Base-by-base conservation (phyloP, 2,888 invertebrate species). In the Ethmia dodecea region DNA sequence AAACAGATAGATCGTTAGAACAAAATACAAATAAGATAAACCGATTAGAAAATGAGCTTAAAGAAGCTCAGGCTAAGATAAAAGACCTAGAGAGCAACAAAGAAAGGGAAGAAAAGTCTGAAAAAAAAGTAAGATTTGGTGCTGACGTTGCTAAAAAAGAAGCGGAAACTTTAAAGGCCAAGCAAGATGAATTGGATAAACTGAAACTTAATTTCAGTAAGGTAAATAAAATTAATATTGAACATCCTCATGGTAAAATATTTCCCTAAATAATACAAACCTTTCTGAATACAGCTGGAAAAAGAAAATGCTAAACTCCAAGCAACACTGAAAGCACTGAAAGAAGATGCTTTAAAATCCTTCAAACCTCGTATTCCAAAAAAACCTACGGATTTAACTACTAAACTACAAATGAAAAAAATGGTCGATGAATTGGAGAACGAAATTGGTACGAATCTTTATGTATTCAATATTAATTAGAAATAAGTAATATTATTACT, bases 341-440 rank as follows among this genome's bases (percentile, higher is more conserved):
- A 90, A 56, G 88, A 91, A 42, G 90, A 90, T 40, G 87, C 91
- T 1, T 83, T 90, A n/a, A 88, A 88, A 49, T 89, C 89, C 16
- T 89, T 92, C 50, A 92, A 91, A 48, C 88, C 90, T 13, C 88
- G 93, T 49, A 88, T 88, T n/a, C 89, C 92, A 3, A 93, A 93
- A 60, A 92, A 91, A 56, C 87, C 91, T 5, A 92, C 92, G 5
- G 94, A 94, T 56, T 74, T 90, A 32, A 91, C 91, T 15, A 90
- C 92, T 1, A 93, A 92, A 73, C 63, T 91, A 30, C 92, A 92
- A 70, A 76, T 95, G 55, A 94, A 92, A 52, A 94, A 90, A 56
- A 94, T 95, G 91, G 91, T 96, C 2, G 92, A 93, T 38, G 96
- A 97, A 46, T 83, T 96, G 49, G 96, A 96, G 75, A 93, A 90